These are phyloP conservation scores for Litoditis marina DNA, from an alignment of 2,888 invertebrate genomes.

Conservation along the genomic window DNA sequence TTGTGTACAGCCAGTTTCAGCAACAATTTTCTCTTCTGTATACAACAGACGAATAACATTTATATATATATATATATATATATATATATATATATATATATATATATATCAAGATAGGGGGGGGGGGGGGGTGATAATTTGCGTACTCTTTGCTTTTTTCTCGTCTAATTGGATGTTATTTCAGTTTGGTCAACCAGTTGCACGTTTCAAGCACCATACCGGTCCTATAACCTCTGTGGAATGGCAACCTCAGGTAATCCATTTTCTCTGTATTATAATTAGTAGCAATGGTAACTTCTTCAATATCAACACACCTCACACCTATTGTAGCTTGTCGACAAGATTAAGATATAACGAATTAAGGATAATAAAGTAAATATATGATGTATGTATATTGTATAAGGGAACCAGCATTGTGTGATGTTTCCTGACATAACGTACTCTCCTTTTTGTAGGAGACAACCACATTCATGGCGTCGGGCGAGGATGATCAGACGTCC, in stretches of 20 bases:
- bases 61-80: no score
- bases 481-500: slow-evolving; percentile 90
- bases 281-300: no score
- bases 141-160: background rate
- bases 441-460: slow-evolving; percentile 69
- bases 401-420: background rate
- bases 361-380: no score
- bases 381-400: background rate
- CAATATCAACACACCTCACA: background rate
- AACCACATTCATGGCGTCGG: slow-evolving; percentile 86
- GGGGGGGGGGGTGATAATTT: no score
- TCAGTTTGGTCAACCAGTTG: slow-evolving; percentile 74
- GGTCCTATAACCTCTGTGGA: slow-evolving; percentile 90
- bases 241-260: slow-evolving; percentile 76
- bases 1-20: no score
- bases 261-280: background rate
- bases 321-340: no score
- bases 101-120: no score
- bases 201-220: slow-evolving; percentile 90
- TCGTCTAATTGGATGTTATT: slow-evolving; percentile 18
- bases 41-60: no score
- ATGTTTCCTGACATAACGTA: no score
- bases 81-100: no score
- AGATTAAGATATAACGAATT: no score
- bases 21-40: no score